Evolutionary conservation across 1,140 invertebrate genomes (phyloP).

Genomic region (Calliphora vicina): DNA sequence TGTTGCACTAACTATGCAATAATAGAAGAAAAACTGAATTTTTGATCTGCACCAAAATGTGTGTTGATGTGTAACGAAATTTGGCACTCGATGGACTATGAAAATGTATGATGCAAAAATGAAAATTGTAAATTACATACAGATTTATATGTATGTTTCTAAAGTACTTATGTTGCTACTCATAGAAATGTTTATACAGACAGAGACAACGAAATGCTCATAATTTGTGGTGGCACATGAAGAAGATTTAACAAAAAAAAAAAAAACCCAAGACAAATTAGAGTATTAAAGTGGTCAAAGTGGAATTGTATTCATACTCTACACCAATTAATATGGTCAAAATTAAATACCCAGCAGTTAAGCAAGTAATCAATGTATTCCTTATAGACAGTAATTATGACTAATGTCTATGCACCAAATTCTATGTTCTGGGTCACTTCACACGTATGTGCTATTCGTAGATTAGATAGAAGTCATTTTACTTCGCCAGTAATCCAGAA

Average conservation of each 20-base stretch:
- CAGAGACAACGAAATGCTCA: background rate
- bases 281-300: too few relatives aligned
- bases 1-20: background rate
- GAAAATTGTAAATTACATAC: background rate
- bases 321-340: too few relatives aligned
- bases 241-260: background rate
- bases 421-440: too few relatives aligned
- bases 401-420: too few relatives aligned
- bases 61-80: conserved; percentile 9
- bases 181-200: background rate
- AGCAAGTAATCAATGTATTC: too few relatives aligned
- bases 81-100: conserved; percentile 11
- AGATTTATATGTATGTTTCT: background rate
- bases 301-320: too few relatives aligned
- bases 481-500: too few relatives aligned
- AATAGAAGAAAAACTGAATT: background rate
- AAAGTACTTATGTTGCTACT: background rate
- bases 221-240: background rate
- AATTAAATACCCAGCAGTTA: too few relatives aligned
- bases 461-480: too few relatives aligned
- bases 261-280: background rate
- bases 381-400: too few relatives aligned
- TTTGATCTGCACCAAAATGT: conserved; percentile 1
- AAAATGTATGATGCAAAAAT: background rate
- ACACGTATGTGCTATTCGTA: too few relatives aligned